Base-by-base conservation (phyloP, 2,113 vertebrate genomes). In the Alligator sinensis region DNA sequence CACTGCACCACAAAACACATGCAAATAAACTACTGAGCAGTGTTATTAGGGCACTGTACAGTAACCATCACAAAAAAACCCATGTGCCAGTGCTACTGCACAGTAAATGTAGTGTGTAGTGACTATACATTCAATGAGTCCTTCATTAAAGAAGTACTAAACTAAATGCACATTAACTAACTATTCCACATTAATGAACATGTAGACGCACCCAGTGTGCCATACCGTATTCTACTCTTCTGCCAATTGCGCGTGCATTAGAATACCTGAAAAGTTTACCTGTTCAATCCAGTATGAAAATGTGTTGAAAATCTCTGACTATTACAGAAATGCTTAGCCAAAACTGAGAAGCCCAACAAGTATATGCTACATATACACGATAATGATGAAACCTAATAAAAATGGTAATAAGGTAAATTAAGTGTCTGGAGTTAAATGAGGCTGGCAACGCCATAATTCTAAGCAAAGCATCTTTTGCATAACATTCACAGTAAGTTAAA, bases 381-480 rank as follows among this genome's bases (percentile, higher is more conserved):
- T 3, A 54, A 15, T 21, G 74, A 74, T 34, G 91, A 81, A 90
- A 92, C 8, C 55, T 4, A 95, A 94, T 94, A 87, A 88, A 93
- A 95, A 95, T 92, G 78, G 84, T 93, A 92, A 96, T 91, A 89
- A 92, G 77, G 75, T 57, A 87, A 91, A 96, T 93, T 96, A 94
- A 82, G 90, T 80, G 83, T 91, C 91, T 59, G 77, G 91, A 96
- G 77, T 84, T 75, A 94, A 96, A 96, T 85, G 92, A 78, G 82
- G 82, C 77, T 84, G 80, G 66, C 90, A 94, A 81, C 77, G 92
- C 77, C 83, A 57, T 80, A 94, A 86, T 61, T 96, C 77, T 57
- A 21, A 82, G 92, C 84, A 85, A 95, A 47, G 24, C 91, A 19
- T 62, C 21, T 87, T 80, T 75, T 59, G 58, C 19, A 64, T 54